Conservation (phyloP, 2,113 vertebrate genomes). For the Sylvia atricapilla region DNA sequence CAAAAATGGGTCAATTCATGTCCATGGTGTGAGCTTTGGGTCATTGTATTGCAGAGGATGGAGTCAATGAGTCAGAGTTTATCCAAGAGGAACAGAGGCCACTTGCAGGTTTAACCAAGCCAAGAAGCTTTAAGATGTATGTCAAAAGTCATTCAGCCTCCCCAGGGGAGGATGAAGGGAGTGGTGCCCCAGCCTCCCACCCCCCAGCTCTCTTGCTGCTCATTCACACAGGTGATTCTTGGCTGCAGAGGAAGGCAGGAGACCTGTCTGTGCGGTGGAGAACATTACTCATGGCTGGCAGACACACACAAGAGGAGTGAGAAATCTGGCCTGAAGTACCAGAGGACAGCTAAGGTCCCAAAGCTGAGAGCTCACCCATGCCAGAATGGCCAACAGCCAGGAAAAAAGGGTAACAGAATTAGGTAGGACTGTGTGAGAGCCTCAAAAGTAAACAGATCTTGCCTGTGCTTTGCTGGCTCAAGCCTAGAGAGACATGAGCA, state of each 20-base stretch:
- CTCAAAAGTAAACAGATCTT: background rate
- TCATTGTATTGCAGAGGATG: accelerated
- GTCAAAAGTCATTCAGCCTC: background rate
- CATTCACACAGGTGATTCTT: background rate
- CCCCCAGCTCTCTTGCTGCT: background rate
- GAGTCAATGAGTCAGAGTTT: background rate
- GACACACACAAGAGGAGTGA: background rate
- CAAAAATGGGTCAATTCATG: background rate
- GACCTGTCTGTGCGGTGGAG: background rate
- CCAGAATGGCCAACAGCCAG: background rate
- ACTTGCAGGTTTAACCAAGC: background rate
- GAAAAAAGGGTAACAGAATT: background rate
- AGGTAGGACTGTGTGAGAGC: background rate
- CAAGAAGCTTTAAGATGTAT: background rate
- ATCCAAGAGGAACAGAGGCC: background rate
- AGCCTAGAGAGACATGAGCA: background rate
- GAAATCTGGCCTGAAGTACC: background rate
- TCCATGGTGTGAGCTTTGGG: background rate
- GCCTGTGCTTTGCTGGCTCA: background rate
- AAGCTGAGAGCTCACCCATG: background rate
- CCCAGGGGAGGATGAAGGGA: background rate
- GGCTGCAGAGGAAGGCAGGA: background rate
- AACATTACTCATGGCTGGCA: background rate
- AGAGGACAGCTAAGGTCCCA: background rate
- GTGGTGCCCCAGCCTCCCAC: background rate